phyloP scores from a whole-genome alignment of 2,888 invertebrate genomes.

The Atethmia centrago region DNA sequence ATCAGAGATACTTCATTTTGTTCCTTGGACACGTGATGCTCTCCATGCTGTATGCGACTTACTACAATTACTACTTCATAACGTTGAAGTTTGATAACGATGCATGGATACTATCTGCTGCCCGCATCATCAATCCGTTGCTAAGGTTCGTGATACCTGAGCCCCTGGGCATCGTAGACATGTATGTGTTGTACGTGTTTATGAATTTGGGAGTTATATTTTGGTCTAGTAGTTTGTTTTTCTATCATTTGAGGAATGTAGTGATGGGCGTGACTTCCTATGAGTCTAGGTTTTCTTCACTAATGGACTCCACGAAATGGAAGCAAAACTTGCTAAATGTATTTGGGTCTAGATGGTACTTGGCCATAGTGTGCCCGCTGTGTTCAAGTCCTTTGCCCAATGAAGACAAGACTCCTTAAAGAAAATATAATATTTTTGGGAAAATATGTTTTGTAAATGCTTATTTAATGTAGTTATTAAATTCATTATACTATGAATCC shows the following conservation, averaged over 20 bases:
- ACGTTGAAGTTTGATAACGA: constrained; percentile 76
- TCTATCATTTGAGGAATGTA: constrained; percentile 86
- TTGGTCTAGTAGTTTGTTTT: constrained; percentile 71
- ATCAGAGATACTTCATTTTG: constrained; percentile 95
- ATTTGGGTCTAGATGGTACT: constrained; percentile 91
- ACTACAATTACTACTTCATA: constrained; percentile 92
- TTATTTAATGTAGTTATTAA: background rate
- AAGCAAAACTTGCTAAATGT: constrained; percentile 92
- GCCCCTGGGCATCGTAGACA: constrained; percentile 69
- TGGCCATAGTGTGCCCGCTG: constrained; percentile 78
- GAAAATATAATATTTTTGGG: background rate
- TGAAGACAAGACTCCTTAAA: constrained; percentile 29
- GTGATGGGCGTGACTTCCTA: constrained; percentile 88
- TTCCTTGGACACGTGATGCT: constrained; percentile 93
- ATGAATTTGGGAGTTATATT: constrained; percentile 72
- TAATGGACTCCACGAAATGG: constrained; percentile 92
- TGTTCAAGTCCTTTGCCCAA: constrained; percentile 72
- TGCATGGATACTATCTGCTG: constrained; percentile 65
- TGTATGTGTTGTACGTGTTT: constrained; percentile 73
- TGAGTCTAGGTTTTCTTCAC: constrained; percentile 80
- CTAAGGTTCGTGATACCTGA: constrained; percentile 68
- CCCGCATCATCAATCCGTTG: constrained; percentile 75
- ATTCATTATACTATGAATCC: background rate
- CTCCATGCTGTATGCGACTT: constrained; percentile 92
- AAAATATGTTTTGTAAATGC: background rate